Evolutionary conservation across 2,797 vertebrate genomes (phyloP).

Genomic region (Acipenser oxyrinchus): DNA sequence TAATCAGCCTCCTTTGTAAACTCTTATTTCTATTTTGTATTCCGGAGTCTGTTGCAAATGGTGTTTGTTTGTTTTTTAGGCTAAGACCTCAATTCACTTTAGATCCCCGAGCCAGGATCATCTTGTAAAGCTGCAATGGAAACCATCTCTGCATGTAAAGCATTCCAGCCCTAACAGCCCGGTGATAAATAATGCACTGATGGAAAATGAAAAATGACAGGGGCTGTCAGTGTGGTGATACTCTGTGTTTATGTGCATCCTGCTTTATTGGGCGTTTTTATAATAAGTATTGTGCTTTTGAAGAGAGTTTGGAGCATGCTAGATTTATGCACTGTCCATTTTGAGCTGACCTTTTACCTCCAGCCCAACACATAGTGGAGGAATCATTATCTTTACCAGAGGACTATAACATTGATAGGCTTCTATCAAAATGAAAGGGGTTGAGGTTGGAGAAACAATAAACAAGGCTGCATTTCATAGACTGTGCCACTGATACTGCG

Average conservation of each 20-base stretch:
- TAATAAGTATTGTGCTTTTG: conserved; percentile 51
- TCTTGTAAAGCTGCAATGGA: too few relatives aligned
- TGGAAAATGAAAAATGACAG: conserved; percentile 67
- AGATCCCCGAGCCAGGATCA: too few relatives aligned
- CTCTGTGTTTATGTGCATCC: conserved; percentile 55
- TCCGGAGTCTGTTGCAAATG: too few relatives aligned
- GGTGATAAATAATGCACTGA: conserved; percentile 22
- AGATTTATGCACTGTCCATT: conserved; percentile 45
- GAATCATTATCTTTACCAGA: conserved; percentile 50
- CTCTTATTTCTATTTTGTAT: too few relatives aligned
- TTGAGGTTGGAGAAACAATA: conserved; percentile 13
- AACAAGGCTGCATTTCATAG: too few relatives aligned
- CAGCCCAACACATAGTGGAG: conserved; percentile 29
- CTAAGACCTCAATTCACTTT: too few relatives aligned
- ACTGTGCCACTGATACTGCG: too few relatives aligned
- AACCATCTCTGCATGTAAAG: too few relatives aligned
- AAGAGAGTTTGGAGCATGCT: conserved; percentile 24
- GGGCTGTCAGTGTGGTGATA: conserved; percentile 29
- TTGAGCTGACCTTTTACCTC: conserved; percentile 34
- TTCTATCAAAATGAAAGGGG: conserved; percentile 41
- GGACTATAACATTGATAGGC: conserved; percentile 50
- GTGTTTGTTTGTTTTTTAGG: too few relatives aligned
- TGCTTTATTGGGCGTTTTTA: conserved; percentile 50
- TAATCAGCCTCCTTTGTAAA: too few relatives aligned
- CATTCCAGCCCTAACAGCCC: too few relatives aligned